Base-by-base conservation (phyloP, 2,113 vertebrate species). In the Enhydra lutris region DNA sequence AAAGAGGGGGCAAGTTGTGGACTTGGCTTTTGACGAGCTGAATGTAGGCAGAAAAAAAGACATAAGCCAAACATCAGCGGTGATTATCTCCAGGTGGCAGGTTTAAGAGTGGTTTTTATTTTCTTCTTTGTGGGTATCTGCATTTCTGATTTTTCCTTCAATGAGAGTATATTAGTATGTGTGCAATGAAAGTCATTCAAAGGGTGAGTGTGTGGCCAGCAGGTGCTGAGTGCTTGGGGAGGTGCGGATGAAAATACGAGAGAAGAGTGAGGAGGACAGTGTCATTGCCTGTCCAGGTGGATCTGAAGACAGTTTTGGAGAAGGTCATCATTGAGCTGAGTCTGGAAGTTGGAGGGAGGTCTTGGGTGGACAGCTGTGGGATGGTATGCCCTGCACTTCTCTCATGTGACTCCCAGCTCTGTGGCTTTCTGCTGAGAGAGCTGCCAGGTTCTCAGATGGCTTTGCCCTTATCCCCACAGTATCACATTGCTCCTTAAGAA, bases 81-180 rank as follows among this genome's bases (percentile, higher is more conserved):
- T 20, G 39, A 85, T 59, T 14, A 17, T 24, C 39, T 96, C 47
- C 34, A 39, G 14, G 15, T 57, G 21, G 50, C 26, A 71, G 45
- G 65, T 59, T 42, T 39, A 23, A 12, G 47, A 91, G 52, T 84
- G 31, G 8, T 26, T 89, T 96, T 59, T 57, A 45, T 45, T 92
- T 80, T 81, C 79, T 78, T 96, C 42, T 86, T n/a, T 90, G 50
- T 86, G 18, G 21, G 36, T 63, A 12, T 36, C 61, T 89, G 26
- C 89, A 89, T 61, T 95, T 94, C 71, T 67, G 45, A 82, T 34
- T 87, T 87, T 87, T 82, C 39, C 52, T 93, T 83, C 57, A 93
- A 31, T 50, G 47, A 55, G 45, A 31, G 59, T 23, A 21, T 42
- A 88, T 47, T 61, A 63, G 14, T 67, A 52, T 42, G 67, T 91